These are phyloP conservation scores for Listronotus bonariensis DNA, from an alignment of 1,140 invertebrate genomes.

Conservation along the genomic window DNA sequence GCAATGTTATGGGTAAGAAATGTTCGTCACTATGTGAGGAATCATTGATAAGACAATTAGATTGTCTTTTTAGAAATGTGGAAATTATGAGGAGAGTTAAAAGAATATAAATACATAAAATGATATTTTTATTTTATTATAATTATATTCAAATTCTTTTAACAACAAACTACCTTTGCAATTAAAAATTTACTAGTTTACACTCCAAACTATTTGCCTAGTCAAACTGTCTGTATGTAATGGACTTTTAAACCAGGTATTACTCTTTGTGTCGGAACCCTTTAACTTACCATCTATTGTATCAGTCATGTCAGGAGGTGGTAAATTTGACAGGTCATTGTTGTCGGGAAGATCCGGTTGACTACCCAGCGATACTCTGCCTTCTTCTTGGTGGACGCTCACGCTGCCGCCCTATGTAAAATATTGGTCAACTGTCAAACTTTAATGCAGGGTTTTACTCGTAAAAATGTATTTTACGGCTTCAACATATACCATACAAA, in stretches of 20 bases:
- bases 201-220: background rate
- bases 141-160: too few relatives aligned
- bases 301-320: constrained; percentile 62
- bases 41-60: too few relatives aligned
- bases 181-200: too few relatives aligned
- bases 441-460: background rate
- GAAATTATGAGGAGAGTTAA: too few relatives aligned
- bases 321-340: constrained; percentile 55
- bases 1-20: too few relatives aligned
- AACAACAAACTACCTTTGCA: too few relatives aligned
- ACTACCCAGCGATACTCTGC: constrained; percentile 57
- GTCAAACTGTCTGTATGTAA: background rate
- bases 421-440: background rate
- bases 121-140: too few relatives aligned
- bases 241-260: constrained; percentile 5
- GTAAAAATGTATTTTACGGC: too few relatives aligned
- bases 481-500: constrained; percentile 4
- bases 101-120: too few relatives aligned
- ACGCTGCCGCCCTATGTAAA: constrained; percentile 53
- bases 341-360: constrained; percentile 58
- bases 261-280: background rate
- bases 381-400: constrained; percentile 54
- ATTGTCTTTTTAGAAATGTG: too few relatives aligned
- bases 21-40: too few relatives aligned
- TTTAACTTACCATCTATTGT: constrained; percentile 64